phyloP scores from a whole-genome alignment of 1,140 invertebrate genomes.

The Chionoecetes opilio region DNA sequence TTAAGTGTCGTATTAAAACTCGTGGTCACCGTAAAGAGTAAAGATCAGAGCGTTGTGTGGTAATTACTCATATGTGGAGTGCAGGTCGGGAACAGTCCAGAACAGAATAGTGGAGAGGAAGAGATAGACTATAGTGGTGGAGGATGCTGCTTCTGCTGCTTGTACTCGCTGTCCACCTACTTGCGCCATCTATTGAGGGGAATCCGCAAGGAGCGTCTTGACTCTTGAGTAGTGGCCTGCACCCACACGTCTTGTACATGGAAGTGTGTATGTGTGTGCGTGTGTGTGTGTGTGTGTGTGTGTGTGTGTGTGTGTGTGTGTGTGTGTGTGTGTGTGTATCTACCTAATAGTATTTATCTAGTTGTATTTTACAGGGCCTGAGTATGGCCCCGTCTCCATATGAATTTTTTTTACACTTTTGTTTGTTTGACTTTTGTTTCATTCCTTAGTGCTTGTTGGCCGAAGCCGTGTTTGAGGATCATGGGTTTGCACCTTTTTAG shows the following conservation, averaged over 20 bases:
- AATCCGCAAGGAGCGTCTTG: neutral
- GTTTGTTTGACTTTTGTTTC: too few species aligned
- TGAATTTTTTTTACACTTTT: too few species aligned
- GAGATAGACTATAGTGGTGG: neutral
- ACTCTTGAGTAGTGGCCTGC: too few species aligned
- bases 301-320: too few species aligned
- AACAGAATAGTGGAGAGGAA: neutral
- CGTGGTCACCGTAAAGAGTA: constrained; percentile 44
- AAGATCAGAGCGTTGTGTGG: constrained; percentile 50
- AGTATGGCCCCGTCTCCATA: too few species aligned
- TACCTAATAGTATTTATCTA: too few species aligned
- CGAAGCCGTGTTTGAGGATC: too few species aligned
- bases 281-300: too few species aligned
- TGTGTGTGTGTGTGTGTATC: constrained; percentile 41
- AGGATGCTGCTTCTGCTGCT: neutral
- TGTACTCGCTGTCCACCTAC: neutral
- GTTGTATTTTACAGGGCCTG: too few species aligned
- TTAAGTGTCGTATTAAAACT: constrained; percentile 46
- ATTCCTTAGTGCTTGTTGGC: too few species aligned
- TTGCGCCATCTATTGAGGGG: constrained; percentile 30
- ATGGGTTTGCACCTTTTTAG: too few species aligned
- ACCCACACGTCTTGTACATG: too few species aligned
- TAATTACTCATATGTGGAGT: constrained; percentile 36
- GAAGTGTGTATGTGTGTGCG: neutral
- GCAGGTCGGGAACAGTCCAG: neutral